Evolutionary conservation across 92 coral and sea anemone genomes (phyloP).

Genomic region (Nematostella vectensis): DNA sequence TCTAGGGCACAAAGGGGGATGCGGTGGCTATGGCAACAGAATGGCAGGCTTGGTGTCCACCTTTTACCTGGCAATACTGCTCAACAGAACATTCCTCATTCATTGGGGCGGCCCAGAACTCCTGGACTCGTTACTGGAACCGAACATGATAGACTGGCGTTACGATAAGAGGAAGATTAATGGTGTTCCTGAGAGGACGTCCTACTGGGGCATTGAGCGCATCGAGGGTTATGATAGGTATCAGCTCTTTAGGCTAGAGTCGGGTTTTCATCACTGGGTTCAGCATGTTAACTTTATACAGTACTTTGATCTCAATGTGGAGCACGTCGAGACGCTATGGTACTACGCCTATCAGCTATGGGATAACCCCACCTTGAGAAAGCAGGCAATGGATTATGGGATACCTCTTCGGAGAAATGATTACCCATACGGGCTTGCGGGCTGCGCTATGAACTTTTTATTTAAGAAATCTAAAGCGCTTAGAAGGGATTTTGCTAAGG

Average conservation of each 20-base stretch:
- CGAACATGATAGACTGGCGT: conserved; percentile 28
- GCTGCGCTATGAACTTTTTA: conserved; percentile 39
- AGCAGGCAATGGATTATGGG: conserved; percentile 25
- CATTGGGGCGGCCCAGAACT: conserved; percentile 51
- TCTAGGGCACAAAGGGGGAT: conserved; percentile 13
- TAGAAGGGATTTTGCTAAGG: conserved; percentile 15
- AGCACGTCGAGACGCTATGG: conserved; percentile 25
- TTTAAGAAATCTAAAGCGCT: conserved; percentile 20
- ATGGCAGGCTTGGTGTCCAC: conserved; percentile 27
- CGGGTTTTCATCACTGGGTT: conserved; percentile 24
- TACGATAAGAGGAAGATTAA: conserved; percentile 7
- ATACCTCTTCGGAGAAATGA: conserved; percentile 17
- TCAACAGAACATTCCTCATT: conserved; percentile 33
- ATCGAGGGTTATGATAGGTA: conserved; percentile 10
- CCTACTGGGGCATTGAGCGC: conserved; percentile 29
- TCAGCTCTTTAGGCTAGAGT: conserved; percentile 4
- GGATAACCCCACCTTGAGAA: conserved; percentile 23
- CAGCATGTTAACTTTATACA: conserved; percentile 16
- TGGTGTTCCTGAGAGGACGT: conserved; percentile 4
- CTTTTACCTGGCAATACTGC: conserved; percentile 26
- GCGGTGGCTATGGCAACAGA: conserved; percentile 52
- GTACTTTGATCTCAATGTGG: conserved; percentile 12
- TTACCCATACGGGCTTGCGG: conserved; percentile 24
- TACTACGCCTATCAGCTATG: conserved; percentile 26
- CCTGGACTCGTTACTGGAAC: conserved; percentile 24